phyloP scores from a whole-genome alignment of 2,888 invertebrate species.

The Rhorus exstirpatorius region DNA sequence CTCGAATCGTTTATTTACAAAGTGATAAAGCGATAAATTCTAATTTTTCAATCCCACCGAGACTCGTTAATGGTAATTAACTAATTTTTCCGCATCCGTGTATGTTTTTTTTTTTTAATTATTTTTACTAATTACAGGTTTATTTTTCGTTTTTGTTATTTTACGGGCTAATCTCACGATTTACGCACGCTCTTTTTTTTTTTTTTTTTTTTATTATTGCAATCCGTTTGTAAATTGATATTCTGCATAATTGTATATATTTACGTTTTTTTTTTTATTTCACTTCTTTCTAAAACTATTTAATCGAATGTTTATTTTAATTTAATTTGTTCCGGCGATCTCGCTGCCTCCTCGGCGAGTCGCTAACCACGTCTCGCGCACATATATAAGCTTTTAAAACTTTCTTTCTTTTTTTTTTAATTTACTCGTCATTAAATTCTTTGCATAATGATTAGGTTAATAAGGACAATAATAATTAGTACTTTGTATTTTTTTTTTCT shows the following conservation, averaged over 20 bases:
- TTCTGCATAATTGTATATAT: conserved; percentile 46
- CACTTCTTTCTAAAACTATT: no score
- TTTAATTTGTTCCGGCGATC: conserved; percentile 66
- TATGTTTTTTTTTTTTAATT: background rate
- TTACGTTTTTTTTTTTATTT: no score
- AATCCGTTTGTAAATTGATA: conserved; percentile 20
- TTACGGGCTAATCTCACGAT: background rate
- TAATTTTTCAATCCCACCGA: conserved; percentile 75
- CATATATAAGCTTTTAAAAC: conserved; percentile 71
- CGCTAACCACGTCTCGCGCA: conserved; percentile 21
- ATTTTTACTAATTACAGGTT: background rate
- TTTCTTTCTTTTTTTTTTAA: conserved; percentile 32
- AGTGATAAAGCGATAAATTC: conserved; percentile 34
- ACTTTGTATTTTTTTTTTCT: conserved; percentile 46
- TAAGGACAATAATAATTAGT: conserved; percentile 78
- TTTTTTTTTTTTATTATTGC: conserved; percentile 36
- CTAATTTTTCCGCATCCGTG: background rate
- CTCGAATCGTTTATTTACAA: no score
- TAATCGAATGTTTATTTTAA: conserved; percentile 60
- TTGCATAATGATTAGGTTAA: conserved; percentile 76
- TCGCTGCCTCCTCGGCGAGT: conserved; percentile 22
- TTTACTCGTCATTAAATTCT: conserved; percentile 73
- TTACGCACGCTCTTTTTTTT: conserved; percentile 40
- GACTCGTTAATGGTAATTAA: conserved; percentile 79
- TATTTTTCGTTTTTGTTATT: background rate